Base-by-base conservation (phyloP, 2,797 vertebrate species). In the Cyprinodon diabolis region DNA sequence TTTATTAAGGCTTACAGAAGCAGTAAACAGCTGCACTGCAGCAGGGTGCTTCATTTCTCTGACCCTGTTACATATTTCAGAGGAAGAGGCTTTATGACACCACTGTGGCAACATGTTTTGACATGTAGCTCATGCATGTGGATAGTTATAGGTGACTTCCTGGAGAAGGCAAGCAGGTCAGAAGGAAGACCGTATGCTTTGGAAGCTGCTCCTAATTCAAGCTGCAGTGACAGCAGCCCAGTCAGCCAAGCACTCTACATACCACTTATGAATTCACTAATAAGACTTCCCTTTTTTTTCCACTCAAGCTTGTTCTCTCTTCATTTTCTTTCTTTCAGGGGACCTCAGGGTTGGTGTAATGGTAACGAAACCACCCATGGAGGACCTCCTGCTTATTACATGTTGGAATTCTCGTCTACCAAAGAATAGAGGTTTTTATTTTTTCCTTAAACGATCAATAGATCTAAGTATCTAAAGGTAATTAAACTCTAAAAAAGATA, bases 331-430 rank as follows among this genome's bases (percentile, higher is more conserved):
- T 37, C 69, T 76, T 79, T 79, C 66, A 54, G 63, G 81, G 77
- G 81, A 90, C 76, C 70, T 56, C 15, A 78, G 70, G 78, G 82
- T 87, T 92, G 84, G 88, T 82, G 78, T 88, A 90, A 92, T 74
- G 65, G 82, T 84, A 79, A 81, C 75, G 79, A 68, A 87, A 80
- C 48, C 63, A 79, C 67, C 15, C 49, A 67, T 66, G 60, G 80
- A 69, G 60, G 40, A n/a, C 81, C 77, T 83, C 0, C 12, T 57
- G 81, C 67, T 89, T 88, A 88, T 90, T 90, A 85, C 69, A 48
- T n/a, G 66, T 21, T 70, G 62, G 80, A 40, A 75, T 79, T 84
- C 52, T 60, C 85, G 77, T 68, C 71, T 84, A 76, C 30, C 77
- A 74, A 75, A 52, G 11, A 78, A 47, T 47, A 5, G 0, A 37